Percentiles rank a stretch among this genome's conserved stretches.
Evolutionary conservation across 2,113 vertebrate species (phyloP).

Genomic region (Paramormyrops kingsleyae): DNA sequence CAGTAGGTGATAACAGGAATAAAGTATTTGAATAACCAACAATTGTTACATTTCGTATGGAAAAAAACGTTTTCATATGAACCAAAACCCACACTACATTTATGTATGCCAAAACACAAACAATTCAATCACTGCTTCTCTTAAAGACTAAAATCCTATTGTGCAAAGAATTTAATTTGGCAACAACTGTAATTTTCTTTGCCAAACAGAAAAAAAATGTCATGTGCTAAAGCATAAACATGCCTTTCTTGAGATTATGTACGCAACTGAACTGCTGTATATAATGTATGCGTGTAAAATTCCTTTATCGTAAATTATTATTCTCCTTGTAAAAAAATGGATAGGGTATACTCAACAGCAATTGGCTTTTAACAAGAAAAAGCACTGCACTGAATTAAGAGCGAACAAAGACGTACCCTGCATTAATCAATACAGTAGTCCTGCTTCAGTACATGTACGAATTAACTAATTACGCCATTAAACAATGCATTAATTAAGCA

Average conservation of each 20-base stretch:
- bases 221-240: neutral
- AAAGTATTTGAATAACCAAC: neutral
- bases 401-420: neutral
- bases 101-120: neutral
- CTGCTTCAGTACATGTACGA: neutral
- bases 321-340: neutral
- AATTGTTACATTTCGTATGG: neutral
- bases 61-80: neutral
- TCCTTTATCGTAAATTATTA: neutral
- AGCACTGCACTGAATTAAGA: neutral
- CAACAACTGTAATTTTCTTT: neutral
- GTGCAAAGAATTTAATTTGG: neutral
- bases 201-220: neutral
- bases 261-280: neutral
- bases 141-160: neutral
- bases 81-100: neutral
- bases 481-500: neutral
- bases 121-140: neutral
- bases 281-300: neutral
- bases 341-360: neutral
- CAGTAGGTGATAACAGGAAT: neutral
- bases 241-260: neutral
- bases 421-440: neutral
- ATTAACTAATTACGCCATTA: slow-evolving; percentile 7
- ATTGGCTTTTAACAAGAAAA: neutral